phyloP scores from a whole-genome alignment of 2,797 vertebrate species.

The Chaunax sp. region DNA sequence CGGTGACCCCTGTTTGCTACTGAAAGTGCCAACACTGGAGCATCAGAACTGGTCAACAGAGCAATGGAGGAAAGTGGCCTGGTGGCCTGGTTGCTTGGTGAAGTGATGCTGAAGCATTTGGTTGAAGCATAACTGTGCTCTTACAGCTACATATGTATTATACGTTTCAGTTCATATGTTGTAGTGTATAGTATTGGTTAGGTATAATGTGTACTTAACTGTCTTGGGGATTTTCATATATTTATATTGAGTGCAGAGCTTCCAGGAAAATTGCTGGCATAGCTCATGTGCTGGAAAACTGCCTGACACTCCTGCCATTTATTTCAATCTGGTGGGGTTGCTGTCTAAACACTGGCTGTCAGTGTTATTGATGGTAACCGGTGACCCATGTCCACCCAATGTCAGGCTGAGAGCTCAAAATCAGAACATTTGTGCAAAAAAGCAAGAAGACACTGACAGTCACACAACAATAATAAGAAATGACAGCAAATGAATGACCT shows the following conservation, averaged over 20 bases:
- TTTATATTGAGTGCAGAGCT: not conserved
- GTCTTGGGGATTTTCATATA: not conserved
- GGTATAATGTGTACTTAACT: too few relatives aligned
- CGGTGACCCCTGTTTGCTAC: too few relatives aligned
- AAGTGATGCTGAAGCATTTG: not conserved
- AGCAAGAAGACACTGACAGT: not conserved
- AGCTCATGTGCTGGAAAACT: constrained; percentile 12
- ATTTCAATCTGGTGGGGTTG: constrained; percentile 10
- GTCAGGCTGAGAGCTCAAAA: constrained; percentile 17
- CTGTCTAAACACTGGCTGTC: constrained; percentile 41
- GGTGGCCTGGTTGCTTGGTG: too few relatives aligned
- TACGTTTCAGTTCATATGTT: too few relatives aligned
- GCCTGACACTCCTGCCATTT: constrained; percentile 15
- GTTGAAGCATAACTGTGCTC: not conserved
- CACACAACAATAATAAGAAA: not conserved
- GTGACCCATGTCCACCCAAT: constrained; percentile 44
- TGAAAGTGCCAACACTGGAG: too few relatives aligned
- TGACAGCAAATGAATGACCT: not conserved
- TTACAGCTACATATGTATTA: not conserved
- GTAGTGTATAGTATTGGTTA: too few relatives aligned
- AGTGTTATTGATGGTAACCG: constrained; percentile 44
- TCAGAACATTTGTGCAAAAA: not conserved
- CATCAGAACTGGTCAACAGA: too few relatives aligned
- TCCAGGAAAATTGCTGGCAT: constrained; percentile 1
- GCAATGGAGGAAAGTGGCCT: too few relatives aligned